Percentiles rank a stretch among this genome's conserved stretches.
Evolutionary conservation across 1,140 invertebrate genomes (phyloP).

Genomic region (Melanaphis sacchari): DNA sequence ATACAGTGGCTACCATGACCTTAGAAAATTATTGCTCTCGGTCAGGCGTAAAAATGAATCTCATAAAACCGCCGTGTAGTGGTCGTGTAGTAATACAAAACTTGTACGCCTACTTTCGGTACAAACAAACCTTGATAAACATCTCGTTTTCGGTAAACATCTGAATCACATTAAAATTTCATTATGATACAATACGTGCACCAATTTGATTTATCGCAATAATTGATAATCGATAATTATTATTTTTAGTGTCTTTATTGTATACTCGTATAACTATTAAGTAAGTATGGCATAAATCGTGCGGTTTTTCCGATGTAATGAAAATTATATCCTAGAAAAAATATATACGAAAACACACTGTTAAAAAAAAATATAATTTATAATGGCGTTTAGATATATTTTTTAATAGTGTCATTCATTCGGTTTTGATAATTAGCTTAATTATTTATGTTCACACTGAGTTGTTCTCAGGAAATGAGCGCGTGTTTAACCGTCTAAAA

Average conservation of each 20-base stretch:
- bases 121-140: conserved; percentile 6
- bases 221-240: background rate
- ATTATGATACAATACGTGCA: background rate
- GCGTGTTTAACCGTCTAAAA: background rate
- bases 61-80: background rate
- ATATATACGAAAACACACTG: background rate
- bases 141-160: background rate
- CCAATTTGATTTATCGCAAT: background rate
- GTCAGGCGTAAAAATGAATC: background rate
- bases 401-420: no score
- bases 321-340: background rate
- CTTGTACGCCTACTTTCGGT: background rate
- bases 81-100: background rate
- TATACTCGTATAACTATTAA: background rate
- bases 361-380: background rate
- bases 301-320: background rate
- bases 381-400: background rate
- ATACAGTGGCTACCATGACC: background rate
- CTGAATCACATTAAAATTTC: background rate
- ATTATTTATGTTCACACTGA: background rate
- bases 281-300: background rate
- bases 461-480: background rate
- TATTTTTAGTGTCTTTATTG: no score
- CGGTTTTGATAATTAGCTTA: background rate
- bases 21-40: background rate